phyloP scores from a whole-genome alignment of 2,113 vertebrate genomes.

The Neotoma lepida region DNA sequence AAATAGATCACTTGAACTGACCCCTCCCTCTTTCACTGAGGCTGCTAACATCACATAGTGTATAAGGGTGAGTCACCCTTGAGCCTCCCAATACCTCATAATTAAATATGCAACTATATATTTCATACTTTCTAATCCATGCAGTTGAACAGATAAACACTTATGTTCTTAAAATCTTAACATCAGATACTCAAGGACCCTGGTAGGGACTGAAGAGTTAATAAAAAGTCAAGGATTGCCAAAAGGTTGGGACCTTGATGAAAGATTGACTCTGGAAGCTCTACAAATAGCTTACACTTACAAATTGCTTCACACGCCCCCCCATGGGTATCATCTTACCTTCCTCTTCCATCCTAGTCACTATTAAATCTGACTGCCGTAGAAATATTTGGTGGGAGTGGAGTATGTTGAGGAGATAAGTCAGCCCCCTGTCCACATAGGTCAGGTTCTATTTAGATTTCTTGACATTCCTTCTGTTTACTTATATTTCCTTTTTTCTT shows the following conservation, averaged over 20 bases:
- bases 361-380: not conserved
- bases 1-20: not conserved
- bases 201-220: not conserved
- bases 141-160: not conserved
- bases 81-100: not conserved
- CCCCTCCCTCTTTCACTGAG: not conserved
- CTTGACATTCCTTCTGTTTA: not conserved
- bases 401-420: not conserved
- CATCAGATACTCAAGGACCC: not conserved
- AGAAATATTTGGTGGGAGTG: not conserved
- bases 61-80: not conserved
- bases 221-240: not conserved
- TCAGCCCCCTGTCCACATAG: not conserved
- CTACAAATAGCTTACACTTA: constrained; percentile 19
- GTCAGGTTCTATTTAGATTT: not conserved
- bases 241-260: not conserved
- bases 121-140: not conserved
- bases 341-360: not conserved
- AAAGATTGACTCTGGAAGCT: not conserved
- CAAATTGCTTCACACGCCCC: not conserved
- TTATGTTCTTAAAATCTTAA: not conserved
- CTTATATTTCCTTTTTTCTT: not conserved
- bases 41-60: not conserved
- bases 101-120: not conserved
- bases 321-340: not conserved